phyloP scores from a whole-genome alignment of 2,888 invertebrate species.

The Andrena marginata region DNA sequence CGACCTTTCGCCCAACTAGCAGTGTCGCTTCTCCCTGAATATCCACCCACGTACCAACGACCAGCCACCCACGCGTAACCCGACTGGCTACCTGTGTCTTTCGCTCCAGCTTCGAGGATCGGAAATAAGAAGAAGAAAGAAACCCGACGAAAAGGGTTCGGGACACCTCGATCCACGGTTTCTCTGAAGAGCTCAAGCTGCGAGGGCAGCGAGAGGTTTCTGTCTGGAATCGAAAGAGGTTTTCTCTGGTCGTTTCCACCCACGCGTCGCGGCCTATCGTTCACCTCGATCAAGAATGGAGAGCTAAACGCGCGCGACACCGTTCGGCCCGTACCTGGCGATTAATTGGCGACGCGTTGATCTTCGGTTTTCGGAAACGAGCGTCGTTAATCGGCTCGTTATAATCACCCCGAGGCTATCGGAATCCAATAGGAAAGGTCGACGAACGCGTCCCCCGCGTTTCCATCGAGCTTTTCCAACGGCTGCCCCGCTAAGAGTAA shows the following conservation, averaged over 20 bases:
- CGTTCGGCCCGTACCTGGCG: neutral
- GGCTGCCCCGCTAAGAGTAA: neutral
- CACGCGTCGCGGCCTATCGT: neutral
- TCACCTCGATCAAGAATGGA: neutral
- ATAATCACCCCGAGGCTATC: conserved; percentile 23
- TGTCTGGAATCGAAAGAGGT: neutral
- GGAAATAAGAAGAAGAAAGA: no score
- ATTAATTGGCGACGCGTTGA: neutral
- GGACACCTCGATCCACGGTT: neutral
- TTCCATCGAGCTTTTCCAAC: conserved; percentile 5
- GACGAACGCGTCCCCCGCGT: neutral
- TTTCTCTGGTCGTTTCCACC: neutral
- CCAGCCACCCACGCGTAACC: conserved; percentile 35
- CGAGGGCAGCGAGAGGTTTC: neutral
- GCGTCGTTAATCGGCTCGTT: conserved; percentile 14
- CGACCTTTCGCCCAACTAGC: conserved; percentile 56
- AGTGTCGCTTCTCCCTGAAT: conserved; percentile 25
- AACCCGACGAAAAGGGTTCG: neutral
- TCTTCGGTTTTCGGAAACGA: conserved; percentile 12
- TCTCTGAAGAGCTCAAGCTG: neutral
- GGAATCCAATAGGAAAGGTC: conserved; percentile 20
- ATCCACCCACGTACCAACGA: conserved; percentile 48
- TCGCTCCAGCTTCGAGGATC: neutral
- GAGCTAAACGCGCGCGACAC: neutral
- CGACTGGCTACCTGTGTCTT: conserved; percentile 12